Evolutionary conservation across 2,797 vertebrate genomes (phyloP).

Genomic region (Rhinoraja longicauda): DNA sequence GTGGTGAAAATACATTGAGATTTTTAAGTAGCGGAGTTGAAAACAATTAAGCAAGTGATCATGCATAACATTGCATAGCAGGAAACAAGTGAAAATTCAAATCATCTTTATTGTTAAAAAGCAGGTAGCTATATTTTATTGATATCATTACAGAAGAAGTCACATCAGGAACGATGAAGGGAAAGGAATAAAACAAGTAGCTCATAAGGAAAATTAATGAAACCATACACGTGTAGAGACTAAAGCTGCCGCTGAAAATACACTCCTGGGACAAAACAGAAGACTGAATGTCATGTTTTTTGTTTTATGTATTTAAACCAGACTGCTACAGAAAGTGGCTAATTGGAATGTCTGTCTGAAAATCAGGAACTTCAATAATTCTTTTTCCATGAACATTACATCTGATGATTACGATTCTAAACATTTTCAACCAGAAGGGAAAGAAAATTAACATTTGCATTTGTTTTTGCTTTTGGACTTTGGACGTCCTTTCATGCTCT

Average conservation of each 20-base stretch:
- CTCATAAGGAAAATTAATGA: neutral
- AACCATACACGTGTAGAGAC: neutral
- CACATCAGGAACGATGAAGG: neutral
- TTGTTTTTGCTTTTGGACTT: neutral
- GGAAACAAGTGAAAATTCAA: slow-evolving; percentile 21
- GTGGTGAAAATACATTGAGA: neutral
- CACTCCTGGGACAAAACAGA: neutral
- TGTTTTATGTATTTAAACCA: neutral
- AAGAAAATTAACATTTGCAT: neutral
- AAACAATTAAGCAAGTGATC: slow-evolving; percentile 13
- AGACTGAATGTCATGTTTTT: neutral
- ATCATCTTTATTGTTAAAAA: slow-evolving; percentile 1
- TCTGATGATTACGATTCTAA: neutral
- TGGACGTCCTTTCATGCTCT: neutral
- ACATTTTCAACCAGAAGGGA: neutral
- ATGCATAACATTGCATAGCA: neutral
- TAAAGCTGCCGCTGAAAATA: neutral
- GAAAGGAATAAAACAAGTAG: neutral
- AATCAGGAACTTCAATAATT: neutral
- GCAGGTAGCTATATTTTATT: slow-evolving; percentile 5
- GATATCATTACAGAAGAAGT: neutral
- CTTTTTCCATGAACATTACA: neutral
- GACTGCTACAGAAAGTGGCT: neutral
- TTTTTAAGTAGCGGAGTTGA: neutral
- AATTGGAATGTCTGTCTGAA: neutral